Evolutionary conservation across 2,797 vertebrate genomes (phyloP), one percentile per base, ranked within the genome.

Genomic region (Cyclopterus lumpus): DNA sequence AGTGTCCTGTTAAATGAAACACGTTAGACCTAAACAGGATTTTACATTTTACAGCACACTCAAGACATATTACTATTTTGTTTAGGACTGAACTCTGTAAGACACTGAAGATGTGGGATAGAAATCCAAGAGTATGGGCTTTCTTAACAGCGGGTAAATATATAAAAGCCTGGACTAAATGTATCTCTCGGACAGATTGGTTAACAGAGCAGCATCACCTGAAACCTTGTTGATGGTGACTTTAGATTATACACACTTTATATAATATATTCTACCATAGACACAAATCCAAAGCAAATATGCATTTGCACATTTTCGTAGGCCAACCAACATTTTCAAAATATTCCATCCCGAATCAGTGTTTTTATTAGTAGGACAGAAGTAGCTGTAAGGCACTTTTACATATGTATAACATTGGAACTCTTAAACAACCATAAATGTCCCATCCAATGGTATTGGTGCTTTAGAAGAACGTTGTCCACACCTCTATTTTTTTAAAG

Each of bases 401-500:
- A 55, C 38, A 58, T 28, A 1, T 60, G 24, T 48, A 3, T 26
- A 69, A 73, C 57, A 58, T 30, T 63, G 28, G 11, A 30, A 59
- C 22, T 46, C 8, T 48, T 22, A 48, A 60, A 77, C 34, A 73
- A 32, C 9, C 18, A 60, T 11, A 73, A 72, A 67, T 42, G 11
- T 54, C 58, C 12, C 71, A 78, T 70, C 57, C 66, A 67, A 15
- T 42, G 44, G 71, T 67, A 57, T n/a, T 54, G 59, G 15, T 59
- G 10, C 30, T 71, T 74, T 10, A 22, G 9, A 66, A 28, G 28
- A 67, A 65, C 15, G 66, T 22, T 58, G 16, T 38, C 64, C 61
- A 75, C 26, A 38, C 71, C 67, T 63, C 14, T 51, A 11, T 53
- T 36, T 14, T 32, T n/a, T 34, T 8, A 26, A 77, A 55, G 34